Percentiles rank a stretch among this genome's conserved stretches.
Conservation (phyloP, 1,140 invertebrate genomes). For the Rhopalosiphum padi region DNA sequence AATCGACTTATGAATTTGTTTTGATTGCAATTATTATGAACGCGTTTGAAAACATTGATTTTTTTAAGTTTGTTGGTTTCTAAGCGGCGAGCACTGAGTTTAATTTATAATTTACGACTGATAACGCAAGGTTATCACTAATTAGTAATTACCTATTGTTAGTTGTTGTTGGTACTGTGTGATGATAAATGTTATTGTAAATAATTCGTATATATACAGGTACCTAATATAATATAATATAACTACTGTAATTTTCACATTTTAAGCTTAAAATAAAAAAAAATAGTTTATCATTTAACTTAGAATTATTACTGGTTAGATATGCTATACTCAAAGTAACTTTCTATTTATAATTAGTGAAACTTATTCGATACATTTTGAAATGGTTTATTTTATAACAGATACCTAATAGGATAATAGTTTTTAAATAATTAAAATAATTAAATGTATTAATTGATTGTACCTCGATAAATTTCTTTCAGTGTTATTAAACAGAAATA, state of each 20-base stretch:
- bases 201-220: background rate
- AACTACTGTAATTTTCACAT: background rate
- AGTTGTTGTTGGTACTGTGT: background rate
- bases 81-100: background rate
- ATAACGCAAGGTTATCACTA: background rate
- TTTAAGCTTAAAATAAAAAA: background rate
- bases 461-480: background rate
- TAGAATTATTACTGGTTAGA: background rate
- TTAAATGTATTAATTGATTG: background rate
- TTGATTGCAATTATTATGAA: background rate
- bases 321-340: background rate
- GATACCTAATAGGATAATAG: background rate
- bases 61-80: background rate
- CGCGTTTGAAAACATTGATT: background rate
- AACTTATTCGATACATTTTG: background rate
- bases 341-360: background rate
- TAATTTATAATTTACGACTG: background rate
- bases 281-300: background rate
- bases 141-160: slow-evolving; percentile 13
- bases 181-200: background rate
- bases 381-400: background rate
- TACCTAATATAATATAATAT: background rate
- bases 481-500: background rate
- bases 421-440: background rate
- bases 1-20: background rate